Percentiles rank a stretch among this genome's conserved stretches.
phyloP scores from a whole-genome alignment of 2,797 vertebrate species.

The Hoplostethus mediterraneus region DNA sequence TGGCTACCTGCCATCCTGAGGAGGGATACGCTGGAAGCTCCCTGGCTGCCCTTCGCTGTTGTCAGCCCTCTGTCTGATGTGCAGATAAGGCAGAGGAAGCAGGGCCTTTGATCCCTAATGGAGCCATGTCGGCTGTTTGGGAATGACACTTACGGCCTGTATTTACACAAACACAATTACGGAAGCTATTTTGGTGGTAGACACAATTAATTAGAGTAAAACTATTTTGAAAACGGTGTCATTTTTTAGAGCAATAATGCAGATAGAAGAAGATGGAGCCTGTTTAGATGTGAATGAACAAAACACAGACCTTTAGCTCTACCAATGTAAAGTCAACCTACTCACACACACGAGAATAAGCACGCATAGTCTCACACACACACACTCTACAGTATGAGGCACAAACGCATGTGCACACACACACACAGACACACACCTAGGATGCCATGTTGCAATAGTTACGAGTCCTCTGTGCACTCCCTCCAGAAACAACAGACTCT shows the following conservation, averaged over 20 bases:
- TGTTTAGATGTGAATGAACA: constrained; percentile 54
- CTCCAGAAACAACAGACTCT: constrained; percentile 77
- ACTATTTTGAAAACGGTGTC: constrained; percentile 42
- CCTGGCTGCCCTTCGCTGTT: constrained; percentile 52
- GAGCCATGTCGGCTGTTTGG: constrained; percentile 66
- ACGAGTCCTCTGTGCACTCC: constrained; percentile 47
- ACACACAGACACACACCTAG: constrained; percentile 23
- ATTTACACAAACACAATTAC: constrained; percentile 78
- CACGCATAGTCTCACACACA: constrained; percentile 18
- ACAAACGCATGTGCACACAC: constrained; percentile 7
- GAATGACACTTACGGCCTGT: constrained; percentile 74
- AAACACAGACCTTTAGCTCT: constrained; percentile 42
- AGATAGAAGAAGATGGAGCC: constrained; percentile 66
- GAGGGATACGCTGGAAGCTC: constrained; percentile 22
- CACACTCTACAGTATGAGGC: constrained; percentile 15
- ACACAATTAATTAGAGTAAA: constrained; percentile 78
- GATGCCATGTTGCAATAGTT: constrained; percentile 61
- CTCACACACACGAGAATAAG: neutral
- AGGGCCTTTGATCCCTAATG: constrained; percentile 79
- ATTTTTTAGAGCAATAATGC: constrained; percentile 37
- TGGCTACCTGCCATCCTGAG: neutral
- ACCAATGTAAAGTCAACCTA: constrained; percentile 9
- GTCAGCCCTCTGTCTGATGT: constrained; percentile 72
- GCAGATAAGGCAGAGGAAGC: constrained; percentile 75
- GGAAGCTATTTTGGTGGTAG: constrained; percentile 69